These are phyloP conservation scores for Mythimna albipuncta DNA, from an alignment of 2,888 invertebrate species.

Conservation along the genomic window DNA sequence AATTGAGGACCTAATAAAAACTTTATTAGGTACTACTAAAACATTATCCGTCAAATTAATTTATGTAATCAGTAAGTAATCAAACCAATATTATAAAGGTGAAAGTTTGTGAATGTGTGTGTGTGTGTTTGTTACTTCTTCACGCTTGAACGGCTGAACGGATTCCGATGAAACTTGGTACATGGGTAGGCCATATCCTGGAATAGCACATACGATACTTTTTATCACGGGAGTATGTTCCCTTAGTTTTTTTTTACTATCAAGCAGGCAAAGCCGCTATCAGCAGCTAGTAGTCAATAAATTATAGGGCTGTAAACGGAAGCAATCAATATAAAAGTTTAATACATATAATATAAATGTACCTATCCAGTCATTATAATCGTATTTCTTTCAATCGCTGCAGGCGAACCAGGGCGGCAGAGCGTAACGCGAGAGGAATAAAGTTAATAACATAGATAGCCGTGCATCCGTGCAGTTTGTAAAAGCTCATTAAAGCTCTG, in stretches of 20 bases:
- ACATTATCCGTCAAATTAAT: not conserved
- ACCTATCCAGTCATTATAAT: conserved; percentile 4
- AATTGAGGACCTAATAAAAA: conserved; percentile 10
- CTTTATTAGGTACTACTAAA: not conserved
- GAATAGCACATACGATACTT: no score
- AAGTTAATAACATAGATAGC: conserved; percentile 16
- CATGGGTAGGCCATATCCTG: no score
- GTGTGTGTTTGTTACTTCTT: no score
- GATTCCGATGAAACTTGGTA: no score
- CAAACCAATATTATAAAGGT: no score
- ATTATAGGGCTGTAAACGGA: conserved; percentile 13
- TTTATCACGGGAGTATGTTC: no score
- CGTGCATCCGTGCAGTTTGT: not conserved
- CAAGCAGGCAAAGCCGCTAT: no score
- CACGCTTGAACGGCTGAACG: no score
- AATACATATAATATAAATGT: conserved; percentile 23
- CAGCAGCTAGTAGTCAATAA: no score
- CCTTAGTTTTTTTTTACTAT: no score
- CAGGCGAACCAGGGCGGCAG: conserved; percentile 3
- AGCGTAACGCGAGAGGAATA: not conserved
- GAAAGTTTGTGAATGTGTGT: no score
- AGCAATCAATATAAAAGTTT: conserved; percentile 22
- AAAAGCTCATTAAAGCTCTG: conserved; percentile 7
- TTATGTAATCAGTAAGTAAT: not conserved
- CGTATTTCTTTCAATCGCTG: conserved; percentile 28